Conservation (phyloP, 2,797 vertebrate genomes). For the Hephaestus fuliginosus region DNA sequence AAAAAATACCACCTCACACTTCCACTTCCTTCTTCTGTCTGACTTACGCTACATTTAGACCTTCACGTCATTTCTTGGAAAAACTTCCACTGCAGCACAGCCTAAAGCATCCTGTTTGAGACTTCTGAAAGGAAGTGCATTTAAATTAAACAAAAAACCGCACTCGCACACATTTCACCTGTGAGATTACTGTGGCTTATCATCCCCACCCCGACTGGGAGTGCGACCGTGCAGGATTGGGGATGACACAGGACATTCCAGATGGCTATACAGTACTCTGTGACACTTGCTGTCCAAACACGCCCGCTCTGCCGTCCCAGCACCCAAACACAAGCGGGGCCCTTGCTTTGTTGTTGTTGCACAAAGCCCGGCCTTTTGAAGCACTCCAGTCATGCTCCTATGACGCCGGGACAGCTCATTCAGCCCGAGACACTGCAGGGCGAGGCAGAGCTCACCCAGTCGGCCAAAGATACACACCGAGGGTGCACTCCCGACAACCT, state of each 20-base stretch:
- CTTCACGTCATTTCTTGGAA: background rate
- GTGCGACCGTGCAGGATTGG: background rate
- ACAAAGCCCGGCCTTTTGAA: constrained; percentile 81
- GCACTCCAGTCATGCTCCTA: constrained; percentile 71
- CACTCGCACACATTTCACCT: constrained; percentile 32
- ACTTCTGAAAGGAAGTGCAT: constrained; percentile 6
- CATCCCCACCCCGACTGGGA: constrained; percentile 5
- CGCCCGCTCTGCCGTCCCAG: constrained; percentile 58
- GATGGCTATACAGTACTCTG: constrained; percentile 64
- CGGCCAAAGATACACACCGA: constrained; percentile 25
- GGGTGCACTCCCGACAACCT: constrained; percentile 24
- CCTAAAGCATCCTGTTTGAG: constrained; percentile 22
- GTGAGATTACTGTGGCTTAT: constrained; percentile 21
- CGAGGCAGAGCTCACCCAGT: constrained; percentile 38
- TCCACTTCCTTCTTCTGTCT: constrained; percentile 30
- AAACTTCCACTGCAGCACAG: background rate
- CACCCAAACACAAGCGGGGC: constrained; percentile 75
- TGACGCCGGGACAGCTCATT: constrained; percentile 66
- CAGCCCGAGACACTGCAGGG: constrained; percentile 44
- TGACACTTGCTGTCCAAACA: constrained; percentile 75
- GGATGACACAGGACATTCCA: constrained; percentile 75
- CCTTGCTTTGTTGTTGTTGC: constrained; percentile 76
- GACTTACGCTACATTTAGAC: background rate
- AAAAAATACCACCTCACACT: background rate
- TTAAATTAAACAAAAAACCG: constrained; percentile 3